Conservation (phyloP, 2,797 vertebrate species). For the Trematomus bernacchii region DNA sequence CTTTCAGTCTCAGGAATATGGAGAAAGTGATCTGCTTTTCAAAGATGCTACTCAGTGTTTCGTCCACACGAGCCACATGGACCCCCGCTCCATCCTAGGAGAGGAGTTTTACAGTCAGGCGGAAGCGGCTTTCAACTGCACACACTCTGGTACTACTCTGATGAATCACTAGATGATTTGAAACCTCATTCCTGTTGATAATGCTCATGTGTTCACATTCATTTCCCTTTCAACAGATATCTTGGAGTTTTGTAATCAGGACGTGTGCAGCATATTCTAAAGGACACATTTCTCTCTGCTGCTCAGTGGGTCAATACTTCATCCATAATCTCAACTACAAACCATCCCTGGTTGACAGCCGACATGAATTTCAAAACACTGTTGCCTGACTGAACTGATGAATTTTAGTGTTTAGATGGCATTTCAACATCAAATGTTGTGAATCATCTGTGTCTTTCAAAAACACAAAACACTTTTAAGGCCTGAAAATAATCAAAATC, state of each 20-base stretch:
- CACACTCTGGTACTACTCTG: slow-evolving; percentile 84
- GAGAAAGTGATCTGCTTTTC: slow-evolving; percentile 92
- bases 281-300: slow-evolving; percentile 5
- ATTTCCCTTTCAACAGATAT: slow-evolving; percentile 81
- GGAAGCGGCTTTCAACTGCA: slow-evolving; percentile 90
- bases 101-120: slow-evolving; percentile 83
- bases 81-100: slow-evolving; percentile 88
- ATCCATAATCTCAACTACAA: slow-evolving; percentile 6
- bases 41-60: slow-evolving; percentile 90
- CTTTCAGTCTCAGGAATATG: slow-evolving; percentile 88
- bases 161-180: not conserved
- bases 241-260: slow-evolving; percentile 90
- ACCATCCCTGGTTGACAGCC: not conserved
- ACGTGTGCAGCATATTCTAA: slow-evolving; percentile 88
- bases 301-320: slow-evolving; percentile 8
- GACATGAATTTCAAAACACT: slow-evolving; percentile 10
- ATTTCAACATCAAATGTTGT: not conserved
- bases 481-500: not conserved
- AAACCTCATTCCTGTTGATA: not conserved
- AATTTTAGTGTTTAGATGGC: not conserved
- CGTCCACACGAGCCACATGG: slow-evolving; percentile 86
- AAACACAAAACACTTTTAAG: slow-evolving; percentile 17
- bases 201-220: slow-evolving; percentile 3
- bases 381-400: not conserved
- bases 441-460: slow-evolving; percentile 11